These are phyloP conservation scores for Cybosia mesomella DNA, from an alignment of 2,888 invertebrate genomes.

Conservation along the genomic window DNA sequence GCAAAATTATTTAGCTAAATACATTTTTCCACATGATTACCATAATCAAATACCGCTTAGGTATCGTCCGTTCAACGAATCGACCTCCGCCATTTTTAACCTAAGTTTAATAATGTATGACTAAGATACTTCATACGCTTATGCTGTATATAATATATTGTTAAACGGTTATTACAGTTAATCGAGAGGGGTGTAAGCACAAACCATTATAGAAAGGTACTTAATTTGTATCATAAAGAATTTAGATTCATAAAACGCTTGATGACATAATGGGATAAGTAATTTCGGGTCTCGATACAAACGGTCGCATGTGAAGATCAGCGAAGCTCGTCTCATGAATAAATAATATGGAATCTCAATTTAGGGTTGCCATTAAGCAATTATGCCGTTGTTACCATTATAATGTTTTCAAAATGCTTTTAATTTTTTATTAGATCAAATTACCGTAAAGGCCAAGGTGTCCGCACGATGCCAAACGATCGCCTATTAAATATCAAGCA, in stretches of 20 bases:
- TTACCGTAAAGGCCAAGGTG: constrained; percentile 78
- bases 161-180: constrained; percentile 78
- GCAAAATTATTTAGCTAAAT: constrained; percentile 43
- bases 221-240: constrained; percentile 80
- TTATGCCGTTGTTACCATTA: constrained; percentile 83
- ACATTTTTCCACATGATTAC: constrained; percentile 40
- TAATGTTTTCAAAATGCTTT: constrained; percentile 84
- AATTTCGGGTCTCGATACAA: constrained; percentile 78
- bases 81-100: constrained; percentile 28
- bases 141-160: constrained; percentile 53
- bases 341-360: constrained; percentile 84
- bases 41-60: constrained; percentile 52
- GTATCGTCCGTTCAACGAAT: constrained; percentile 32
- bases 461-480: constrained; percentile 70
- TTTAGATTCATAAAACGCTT: constrained; percentile 83
- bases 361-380: constrained; percentile 83
- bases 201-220: constrained; percentile 74
- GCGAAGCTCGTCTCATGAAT: constrained; percentile 78
- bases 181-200: constrained; percentile 78
- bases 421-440: constrained; percentile 85
- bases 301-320: constrained; percentile 73
- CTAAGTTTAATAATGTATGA: constrained; percentile 32
- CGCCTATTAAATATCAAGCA: constrained; percentile 84
- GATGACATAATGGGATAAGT: constrained; percentile 84
- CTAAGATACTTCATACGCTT: constrained; percentile 35